A percentile compares a stretch with the other conserved stretches of the same genome.
Evolutionary conservation across 1,140 invertebrate species (phyloP).

Genomic region (Diorhabda elongata): DNA sequence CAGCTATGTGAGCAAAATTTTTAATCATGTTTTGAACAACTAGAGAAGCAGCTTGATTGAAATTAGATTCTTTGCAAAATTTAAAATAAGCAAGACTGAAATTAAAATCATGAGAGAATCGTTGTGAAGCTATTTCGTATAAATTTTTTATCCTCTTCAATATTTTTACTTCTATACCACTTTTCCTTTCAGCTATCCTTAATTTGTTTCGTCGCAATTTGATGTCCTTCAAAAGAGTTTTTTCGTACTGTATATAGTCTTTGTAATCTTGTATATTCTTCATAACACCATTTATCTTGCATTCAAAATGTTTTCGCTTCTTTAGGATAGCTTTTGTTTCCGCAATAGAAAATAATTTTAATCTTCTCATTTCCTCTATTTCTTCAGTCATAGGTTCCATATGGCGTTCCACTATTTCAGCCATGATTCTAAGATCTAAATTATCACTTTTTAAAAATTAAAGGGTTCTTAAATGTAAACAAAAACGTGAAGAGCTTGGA

Average conservation of each 20-base stretch:
- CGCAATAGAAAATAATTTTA: slow-evolving; percentile 27
- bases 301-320: slow-evolving; percentile 31
- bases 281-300: slow-evolving; percentile 32
- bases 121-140: slow-evolving; percentile 33
- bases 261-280: slow-evolving; percentile 33
- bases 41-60: slow-evolving; percentile 23
- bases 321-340: slow-evolving; percentile 29
- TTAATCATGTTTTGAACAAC: slow-evolving; percentile 34
- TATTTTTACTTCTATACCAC: slow-evolving; percentile 32
- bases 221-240: slow-evolving; percentile 28
- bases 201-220: slow-evolving; percentile 26
- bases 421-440: slow-evolving; percentile 14
- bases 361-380: slow-evolving; percentile 30
- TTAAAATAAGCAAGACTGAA: slow-evolving; percentile 32
- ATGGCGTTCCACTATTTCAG: slow-evolving; percentile 28
- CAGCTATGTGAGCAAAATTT: slow-evolving; percentile 20
- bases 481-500: too few relatives aligned
- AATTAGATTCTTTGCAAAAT: slow-evolving; percentile 33
- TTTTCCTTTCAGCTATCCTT: slow-evolving; percentile 28
- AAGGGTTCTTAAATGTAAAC: too few relatives aligned
- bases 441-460: too few relatives aligned
- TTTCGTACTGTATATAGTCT: slow-evolving; percentile 34
- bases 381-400: slow-evolving; percentile 32
- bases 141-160: slow-evolving; percentile 31
- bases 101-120: slow-evolving; percentile 31